These are phyloP conservation scores for Xenopus petersii DNA, from an alignment of 2,797 vertebrate genomes.

Conservation along the genomic window DNA sequence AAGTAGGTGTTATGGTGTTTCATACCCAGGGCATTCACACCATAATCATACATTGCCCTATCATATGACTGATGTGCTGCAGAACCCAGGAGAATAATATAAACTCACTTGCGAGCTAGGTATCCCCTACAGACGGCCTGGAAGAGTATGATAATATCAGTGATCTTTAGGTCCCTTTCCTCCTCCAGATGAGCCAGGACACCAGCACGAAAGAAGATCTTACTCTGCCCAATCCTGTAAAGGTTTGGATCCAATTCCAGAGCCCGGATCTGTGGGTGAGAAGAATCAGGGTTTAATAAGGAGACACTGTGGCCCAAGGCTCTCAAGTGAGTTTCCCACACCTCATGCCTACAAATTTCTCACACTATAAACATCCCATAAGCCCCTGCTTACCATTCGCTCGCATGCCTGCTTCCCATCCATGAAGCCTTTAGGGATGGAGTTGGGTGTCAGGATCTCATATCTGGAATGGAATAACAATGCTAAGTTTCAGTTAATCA, in stretches of 20 bases:
- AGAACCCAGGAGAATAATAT: too few species aligned
- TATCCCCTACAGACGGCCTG: constrained; percentile 94
- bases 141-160: constrained; percentile 96
- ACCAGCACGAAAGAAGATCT: constrained; percentile 96
- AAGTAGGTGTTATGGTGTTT: too few species aligned
- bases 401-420: constrained; percentile 97
- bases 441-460: constrained; percentile 94
- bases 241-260: constrained; percentile 92
- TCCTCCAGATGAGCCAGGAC: constrained; percentile 95
- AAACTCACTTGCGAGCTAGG: constrained; percentile 88
- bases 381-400: constrained; percentile 78
- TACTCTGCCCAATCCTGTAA: constrained; percentile 95
- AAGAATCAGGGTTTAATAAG: not conserved
- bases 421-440: constrained; percentile 98
- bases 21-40: too few species aligned
- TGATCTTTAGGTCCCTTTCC: constrained; percentile 95
- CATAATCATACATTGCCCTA: too few species aligned
- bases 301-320: not conserved
- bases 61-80: too few species aligned
- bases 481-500: not conserved
- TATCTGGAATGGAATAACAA: constrained; percentile 68
- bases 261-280: constrained; percentile 77
- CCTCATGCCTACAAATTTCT: not conserved
- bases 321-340: not conserved
- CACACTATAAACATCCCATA: not conserved